A percentile compares a stretch with the other conserved stretches of the same genome.
These are phyloP conservation scores for Cinara cedri DNA, from an alignment of 2,888 invertebrate genomes.

Conservation along the genomic window DNA sequence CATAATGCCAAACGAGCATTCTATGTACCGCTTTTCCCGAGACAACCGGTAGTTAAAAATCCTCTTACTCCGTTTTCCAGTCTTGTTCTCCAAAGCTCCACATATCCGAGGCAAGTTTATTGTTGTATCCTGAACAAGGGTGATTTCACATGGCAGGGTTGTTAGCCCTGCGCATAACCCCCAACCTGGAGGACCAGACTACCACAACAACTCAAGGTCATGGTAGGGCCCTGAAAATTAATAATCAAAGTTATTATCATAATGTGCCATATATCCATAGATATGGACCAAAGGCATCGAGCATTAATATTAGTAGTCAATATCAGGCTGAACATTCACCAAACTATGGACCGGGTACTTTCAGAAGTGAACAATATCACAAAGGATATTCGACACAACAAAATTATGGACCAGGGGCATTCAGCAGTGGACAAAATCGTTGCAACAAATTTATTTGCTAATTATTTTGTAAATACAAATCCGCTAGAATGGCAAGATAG, in stretches of 20 bases:
- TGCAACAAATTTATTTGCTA: conserved; percentile 7
- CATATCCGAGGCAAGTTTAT: too few relatives aligned
- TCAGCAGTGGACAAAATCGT: conserved; percentile 15
- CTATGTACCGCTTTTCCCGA: too few relatives aligned
- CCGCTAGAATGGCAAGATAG: not conserved
- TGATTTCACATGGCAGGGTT: too few relatives aligned
- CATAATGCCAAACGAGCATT: too few relatives aligned
- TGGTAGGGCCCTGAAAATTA: conserved; percentile 5
- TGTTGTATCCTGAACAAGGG: too few relatives aligned
- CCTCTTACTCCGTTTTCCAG: too few relatives aligned
- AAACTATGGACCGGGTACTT: not conserved
- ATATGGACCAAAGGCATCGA: not conserved
- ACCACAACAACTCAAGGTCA: too few relatives aligned
- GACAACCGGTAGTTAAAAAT: too few relatives aligned
- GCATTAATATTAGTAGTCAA: not conserved
- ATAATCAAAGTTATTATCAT: not conserved
- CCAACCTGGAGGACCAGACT: too few relatives aligned
- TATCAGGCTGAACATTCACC: conserved; percentile 8
- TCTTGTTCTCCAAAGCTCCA: too few relatives aligned
- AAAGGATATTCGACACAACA: not conserved
- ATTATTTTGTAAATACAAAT: conserved; percentile 11
- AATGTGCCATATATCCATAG: not conserved
- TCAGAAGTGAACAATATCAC: conserved; percentile 10
- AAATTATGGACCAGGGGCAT: conserved; percentile 3
- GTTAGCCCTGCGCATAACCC: too few relatives aligned